Percentiles rank a stretch among this genome's conserved stretches.
These are phyloP conservation scores for Calameuta idolon DNA, from an alignment of 2,888 invertebrate genomes.

Conservation along the genomic window DNA sequence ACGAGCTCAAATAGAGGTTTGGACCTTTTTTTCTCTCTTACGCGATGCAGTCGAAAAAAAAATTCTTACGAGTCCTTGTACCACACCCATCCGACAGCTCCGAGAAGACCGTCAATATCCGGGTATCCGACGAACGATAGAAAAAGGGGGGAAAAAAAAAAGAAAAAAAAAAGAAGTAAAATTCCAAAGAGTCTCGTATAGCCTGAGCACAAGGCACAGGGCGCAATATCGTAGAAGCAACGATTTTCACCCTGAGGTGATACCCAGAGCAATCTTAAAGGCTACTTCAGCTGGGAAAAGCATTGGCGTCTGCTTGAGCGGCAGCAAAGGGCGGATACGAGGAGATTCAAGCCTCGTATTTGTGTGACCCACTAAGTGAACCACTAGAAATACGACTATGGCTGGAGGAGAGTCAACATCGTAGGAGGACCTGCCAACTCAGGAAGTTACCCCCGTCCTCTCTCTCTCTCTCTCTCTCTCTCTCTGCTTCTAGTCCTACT, in stretches of 20 bases:
- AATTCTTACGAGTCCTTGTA: neutral
- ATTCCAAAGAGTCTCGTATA: neutral
- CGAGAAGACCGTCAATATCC: neutral
- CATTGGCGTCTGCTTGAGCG: constrained; percentile 33
- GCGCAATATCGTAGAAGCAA: constrained; percentile 39
- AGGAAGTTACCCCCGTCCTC: neutral
- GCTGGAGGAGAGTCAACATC: neutral
- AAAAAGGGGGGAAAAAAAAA: neutral
- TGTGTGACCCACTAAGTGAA: neutral
- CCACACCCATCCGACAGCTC: neutral
- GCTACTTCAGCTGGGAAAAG: constrained; percentile 35
- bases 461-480: no score
- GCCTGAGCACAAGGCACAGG: neutral
- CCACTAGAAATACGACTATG: neutral
- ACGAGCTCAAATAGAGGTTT: neutral
- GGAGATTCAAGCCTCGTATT: neutral
- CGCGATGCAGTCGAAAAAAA: neutral
- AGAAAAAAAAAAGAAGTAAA: neutral
- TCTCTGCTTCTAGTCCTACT: neutral
- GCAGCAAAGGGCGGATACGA: constrained; percentile 31
- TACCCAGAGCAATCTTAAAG: constrained; percentile 43
- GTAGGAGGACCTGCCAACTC: neutral
- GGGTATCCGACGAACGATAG: neutral
- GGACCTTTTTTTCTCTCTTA: neutral
- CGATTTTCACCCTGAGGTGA: constrained; percentile 37